Conservation (phyloP, 2,113 vertebrate species). For the Catharus fuscescens region DNA sequence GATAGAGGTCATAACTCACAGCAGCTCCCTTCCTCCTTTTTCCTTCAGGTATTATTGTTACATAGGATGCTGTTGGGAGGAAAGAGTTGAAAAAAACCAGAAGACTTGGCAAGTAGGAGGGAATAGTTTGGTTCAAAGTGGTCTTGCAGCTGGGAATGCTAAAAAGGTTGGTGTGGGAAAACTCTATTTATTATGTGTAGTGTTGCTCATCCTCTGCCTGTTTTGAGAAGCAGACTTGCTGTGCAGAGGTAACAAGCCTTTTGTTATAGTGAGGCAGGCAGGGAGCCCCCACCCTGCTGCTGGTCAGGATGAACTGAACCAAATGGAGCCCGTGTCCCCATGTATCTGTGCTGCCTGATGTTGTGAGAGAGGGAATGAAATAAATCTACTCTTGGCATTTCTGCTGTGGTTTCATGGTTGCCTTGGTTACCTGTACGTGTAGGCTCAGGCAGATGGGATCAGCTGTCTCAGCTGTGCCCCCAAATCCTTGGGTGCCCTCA, state of each 20-base stretch:
- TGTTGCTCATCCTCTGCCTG: neutral
- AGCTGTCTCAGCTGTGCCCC: neutral
- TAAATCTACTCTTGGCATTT: neutral
- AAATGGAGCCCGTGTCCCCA: fast-evolving
- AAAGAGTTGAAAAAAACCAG: neutral
- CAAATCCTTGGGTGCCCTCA: neutral
- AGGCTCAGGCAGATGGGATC: fast-evolving
- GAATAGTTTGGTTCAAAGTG: neutral
- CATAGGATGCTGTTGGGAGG: neutral
- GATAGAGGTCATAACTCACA: neutral
- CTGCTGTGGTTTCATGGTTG: neutral
- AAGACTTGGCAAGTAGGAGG: neutral
- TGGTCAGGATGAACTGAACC: neutral
- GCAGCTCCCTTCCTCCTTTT: neutral
- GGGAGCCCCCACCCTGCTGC: neutral
- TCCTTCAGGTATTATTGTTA: neutral
- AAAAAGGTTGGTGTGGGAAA: neutral
- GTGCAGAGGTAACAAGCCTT: neutral
- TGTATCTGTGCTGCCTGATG: fast-evolving
- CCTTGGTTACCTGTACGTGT: neutral
- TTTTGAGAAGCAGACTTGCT: neutral
- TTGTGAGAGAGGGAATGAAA: neutral
- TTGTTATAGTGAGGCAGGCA: too few species aligned
- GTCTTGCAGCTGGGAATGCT: neutral
- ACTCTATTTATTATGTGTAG: neutral